Base-by-base conservation (phyloP, 35 echinoderm and acorn worm genomes). In the Diadema setosum region DNA sequence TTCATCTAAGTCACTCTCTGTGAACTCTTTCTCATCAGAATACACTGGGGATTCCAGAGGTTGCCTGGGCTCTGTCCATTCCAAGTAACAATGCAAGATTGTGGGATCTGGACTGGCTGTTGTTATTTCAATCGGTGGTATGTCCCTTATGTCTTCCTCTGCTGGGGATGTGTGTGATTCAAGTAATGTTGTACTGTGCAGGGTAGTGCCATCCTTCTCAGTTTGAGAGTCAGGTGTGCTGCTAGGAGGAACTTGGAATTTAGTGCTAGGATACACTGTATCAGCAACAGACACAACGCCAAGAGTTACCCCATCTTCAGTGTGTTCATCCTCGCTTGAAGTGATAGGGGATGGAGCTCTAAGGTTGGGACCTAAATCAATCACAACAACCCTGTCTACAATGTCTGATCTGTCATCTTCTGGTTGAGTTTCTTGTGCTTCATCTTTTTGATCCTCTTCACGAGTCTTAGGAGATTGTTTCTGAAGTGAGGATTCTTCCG, bases 1-100 rank as follows among this genome's bases (percentile, higher is more conserved):
- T 31, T 84, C 75, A 6, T 90, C 88, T 45, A 84, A 42, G 45
- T 90, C 88, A 84, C 58, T 69, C 32, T 84, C 59, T 24, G 88
- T 90, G 46, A 69, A 84, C 15, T 36, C 58, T 31, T 64, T 23
- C 39, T 43, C 23, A 24, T 46, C 63, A 33, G 63, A 67, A 6
- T 9, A 67, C 9, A 67, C 63, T 67, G 63, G 63, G 15, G 63
- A 67, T 15, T 67, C 27, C 30, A 32, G 37, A 67, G 73, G 73
- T 44, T 78, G 27, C 40, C 73, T 39, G 39, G 73, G 73, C 37
- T 78, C 73, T 3, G 73, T 78, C 73, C 73, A 78, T 42, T 78
- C 73, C 44, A 78, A 20, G 73, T 78, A 78, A 78, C 73, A 41
- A 36, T 78, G 35, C 7, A 78, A 35, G 18, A 36, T 33, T 29